phyloP scores from a whole-genome alignment of 2,113 vertebrate species.

The Tympanuchus pallidicinctus region DNA sequence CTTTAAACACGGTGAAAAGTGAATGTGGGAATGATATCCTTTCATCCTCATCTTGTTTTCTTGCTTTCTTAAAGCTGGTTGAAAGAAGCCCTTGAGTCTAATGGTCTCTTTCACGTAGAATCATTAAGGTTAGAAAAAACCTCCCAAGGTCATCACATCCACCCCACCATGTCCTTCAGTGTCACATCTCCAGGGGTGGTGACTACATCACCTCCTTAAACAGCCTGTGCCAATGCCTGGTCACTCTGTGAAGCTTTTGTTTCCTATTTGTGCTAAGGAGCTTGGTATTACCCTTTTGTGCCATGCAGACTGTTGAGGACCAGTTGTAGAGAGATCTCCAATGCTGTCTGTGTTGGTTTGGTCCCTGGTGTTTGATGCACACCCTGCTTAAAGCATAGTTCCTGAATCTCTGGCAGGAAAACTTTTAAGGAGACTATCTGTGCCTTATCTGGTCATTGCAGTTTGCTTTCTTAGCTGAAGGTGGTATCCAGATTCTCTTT shows the following conservation, averaged over 20 bases:
- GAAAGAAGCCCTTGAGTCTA: background rate
- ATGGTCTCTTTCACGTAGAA: background rate
- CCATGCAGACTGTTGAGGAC: background rate
- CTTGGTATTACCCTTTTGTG: background rate
- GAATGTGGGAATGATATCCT: background rate
- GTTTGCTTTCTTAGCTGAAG: background rate
- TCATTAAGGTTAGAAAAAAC: no score
- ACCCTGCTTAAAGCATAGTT: background rate
- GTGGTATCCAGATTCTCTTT: background rate
- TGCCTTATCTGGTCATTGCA: fast-evolving
- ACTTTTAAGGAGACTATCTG: background rate
- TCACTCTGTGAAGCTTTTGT: no score
- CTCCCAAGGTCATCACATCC: no score
- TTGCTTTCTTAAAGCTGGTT: background rate
- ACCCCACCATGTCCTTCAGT: no score
- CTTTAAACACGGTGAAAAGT: background rate
- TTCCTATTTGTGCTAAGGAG: background rate
- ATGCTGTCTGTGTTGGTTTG: background rate
- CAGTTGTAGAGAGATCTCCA: background rate
- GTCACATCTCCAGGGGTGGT: no score
- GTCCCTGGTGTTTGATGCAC: background rate
- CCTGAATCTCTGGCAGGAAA: background rate
- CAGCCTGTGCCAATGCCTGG: no score
- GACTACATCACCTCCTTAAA: no score
- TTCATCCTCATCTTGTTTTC: background rate